Evolutionary conservation across 1,140 invertebrate species (phyloP), one percentile per base, ranked within the genome.

Genomic region (Scaptodrosophila lebanonensis): DNA sequence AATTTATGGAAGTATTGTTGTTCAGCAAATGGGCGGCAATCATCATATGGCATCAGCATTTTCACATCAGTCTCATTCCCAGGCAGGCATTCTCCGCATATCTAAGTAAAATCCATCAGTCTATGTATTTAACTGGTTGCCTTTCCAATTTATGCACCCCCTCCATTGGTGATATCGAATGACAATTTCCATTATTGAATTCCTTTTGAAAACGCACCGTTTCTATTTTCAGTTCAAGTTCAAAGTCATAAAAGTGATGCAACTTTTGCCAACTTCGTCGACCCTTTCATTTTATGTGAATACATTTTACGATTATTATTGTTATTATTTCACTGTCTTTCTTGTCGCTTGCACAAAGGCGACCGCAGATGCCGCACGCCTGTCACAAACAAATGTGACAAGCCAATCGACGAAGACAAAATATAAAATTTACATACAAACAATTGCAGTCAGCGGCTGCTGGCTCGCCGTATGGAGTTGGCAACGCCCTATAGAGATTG

Each of bases 261-360:
- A 79, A 79, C 66, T 20, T 51, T 66, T 61, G 11, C 9, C 39
- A 38, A 7, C 52, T 32, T 62, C 48, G 42, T 44, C 39, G 53
- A 38, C 51, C 73, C 73, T 82, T 79, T 79, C 73, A 82, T 79
- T 79, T 75, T 59, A 59, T 47, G 53, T 79, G 73, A 79, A 79
- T 79, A 62, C 33, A 47, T 68, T 73, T 66, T 20, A 66, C 53
- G 61, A 38, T 60, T 59, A 44, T 67, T 67, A 66, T 64, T 54
- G 45, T 65, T 27, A 33, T 33, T 54, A 60, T 57, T 60, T 52
- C 48, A 48, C 30, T 53, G 30, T 43, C 20, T 38, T 27, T 49
- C 22, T 39, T 35, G 30, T 25, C 29, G 16, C 33, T 44, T 16
- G 22, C 42, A 59, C 43, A 59, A 59, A 59, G 20, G 17, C 7